phyloP scores from a whole-genome alignment of 2,113 vertebrate genomes.

The Nanorana parkeri region DNA sequence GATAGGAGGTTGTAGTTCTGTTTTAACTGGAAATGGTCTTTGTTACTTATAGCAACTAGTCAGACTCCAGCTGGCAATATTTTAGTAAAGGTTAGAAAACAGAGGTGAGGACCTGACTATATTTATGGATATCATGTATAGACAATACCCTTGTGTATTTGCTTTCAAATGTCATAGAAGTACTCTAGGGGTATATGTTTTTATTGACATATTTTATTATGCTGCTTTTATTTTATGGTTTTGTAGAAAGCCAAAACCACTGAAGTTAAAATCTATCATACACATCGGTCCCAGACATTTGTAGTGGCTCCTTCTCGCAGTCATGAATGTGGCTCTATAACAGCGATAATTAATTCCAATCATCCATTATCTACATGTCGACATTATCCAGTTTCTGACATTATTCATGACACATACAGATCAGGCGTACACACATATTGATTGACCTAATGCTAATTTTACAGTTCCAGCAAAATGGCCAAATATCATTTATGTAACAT shows the following conservation, averaged over 20 bases:
- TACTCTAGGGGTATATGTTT: too few relatives aligned
- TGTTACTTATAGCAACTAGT: too few relatives aligned
- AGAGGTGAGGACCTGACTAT: too few relatives aligned
- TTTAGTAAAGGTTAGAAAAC: too few relatives aligned
- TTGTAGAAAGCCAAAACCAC: not conserved
- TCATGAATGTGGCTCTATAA: slow-evolving; percentile 1
- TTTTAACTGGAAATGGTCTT: too few relatives aligned
- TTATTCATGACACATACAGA: slow-evolving; percentile 40
- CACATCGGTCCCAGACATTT: not conserved
- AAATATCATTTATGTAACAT: slow-evolving; percentile 47
- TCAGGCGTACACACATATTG: slow-evolving; percentile 32
- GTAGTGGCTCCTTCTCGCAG: not conserved
- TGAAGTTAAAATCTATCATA: not conserved
- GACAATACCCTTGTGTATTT: too few relatives aligned
- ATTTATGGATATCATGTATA: too few relatives aligned
- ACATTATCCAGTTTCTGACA: slow-evolving; percentile 47
- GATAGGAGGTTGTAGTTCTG: too few relatives aligned
- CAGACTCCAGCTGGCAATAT: too few relatives aligned
- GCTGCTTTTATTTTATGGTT: not conserved
- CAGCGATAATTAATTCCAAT: slow-evolving; percentile 42
- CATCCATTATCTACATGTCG: slow-evolving; percentile 45
- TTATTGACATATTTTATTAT: not conserved
- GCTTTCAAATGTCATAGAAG: too few relatives aligned
- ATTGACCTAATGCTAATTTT: slow-evolving; percentile 46
- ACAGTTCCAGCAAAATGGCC: slow-evolving; percentile 34